Base-by-base conservation (phyloP, 2,797 vertebrate genomes). In the Acomys russatus region DNA sequence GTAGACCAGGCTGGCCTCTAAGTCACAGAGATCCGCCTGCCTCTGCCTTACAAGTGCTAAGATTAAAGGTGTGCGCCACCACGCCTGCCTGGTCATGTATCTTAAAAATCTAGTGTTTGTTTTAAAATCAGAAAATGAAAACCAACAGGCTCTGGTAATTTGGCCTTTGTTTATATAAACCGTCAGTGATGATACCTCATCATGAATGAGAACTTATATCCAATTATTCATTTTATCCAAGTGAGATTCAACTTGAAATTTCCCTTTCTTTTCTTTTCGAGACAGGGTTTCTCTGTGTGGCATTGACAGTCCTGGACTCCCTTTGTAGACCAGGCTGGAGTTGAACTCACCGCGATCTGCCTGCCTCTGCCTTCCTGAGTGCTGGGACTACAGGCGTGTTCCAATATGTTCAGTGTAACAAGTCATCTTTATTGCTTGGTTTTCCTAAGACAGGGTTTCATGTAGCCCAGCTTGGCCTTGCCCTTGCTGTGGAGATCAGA, bases 41-140 rank as follows among this genome's bases (percentile, higher is more conserved):
- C 44, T 44, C 44, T 44, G 44, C 44, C 44, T 44, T 44, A 44
- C 44, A 44, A 44, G 44, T 44, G 44, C 44, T 44, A 4, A 44
- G 44, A 44, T 44, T 44, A 44, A 44, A 44, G 44, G 44, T 44
- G 44, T 44, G 44, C 4, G 44, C 44, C 44, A 44, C 44, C 44
- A 44, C 44, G 44, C 44, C 44, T 44, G 44, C 44, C 44, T 44
- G 44, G 44, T 94, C 17, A 17, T 92, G 3, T 11, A 56, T 94
- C 59, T 93, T 78, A 85, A 93, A 49, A 64, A 64, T 54, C 3
- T 96, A 88, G 38, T 38, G 83, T 94, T 70, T 25, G 33, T 94
- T 96, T 92, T 93, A 95, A 88, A 95, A 63, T 22, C 17, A 89
- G 30, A 66, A 61, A 87, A 33, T n/a, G 64, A 85, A 85, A 85